Evolutionary conservation across 2,797 vertebrate genomes (phyloP).

Genomic region (Sebastiscus tertius): DNA sequence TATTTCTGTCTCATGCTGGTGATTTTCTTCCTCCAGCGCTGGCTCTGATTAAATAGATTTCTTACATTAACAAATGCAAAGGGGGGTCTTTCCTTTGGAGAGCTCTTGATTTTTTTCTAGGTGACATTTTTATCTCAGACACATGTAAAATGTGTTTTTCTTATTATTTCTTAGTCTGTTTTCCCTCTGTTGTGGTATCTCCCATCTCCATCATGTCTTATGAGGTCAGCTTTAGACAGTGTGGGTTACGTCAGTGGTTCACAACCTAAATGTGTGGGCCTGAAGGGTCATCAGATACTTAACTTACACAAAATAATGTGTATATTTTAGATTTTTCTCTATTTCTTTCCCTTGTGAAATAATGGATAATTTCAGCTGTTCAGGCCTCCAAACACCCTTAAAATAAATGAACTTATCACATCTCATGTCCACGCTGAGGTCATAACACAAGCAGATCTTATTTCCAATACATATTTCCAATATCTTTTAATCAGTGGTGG

Average conservation of each 20-base stretch:
- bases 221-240: background rate
- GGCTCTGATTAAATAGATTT: slow-evolving; percentile 2
- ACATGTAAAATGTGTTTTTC: background rate
- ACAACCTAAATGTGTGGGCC: background rate
- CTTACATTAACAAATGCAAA: background rate
- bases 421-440: background rate
- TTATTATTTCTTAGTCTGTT: background rate
- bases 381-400: background rate
- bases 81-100: background rate
- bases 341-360: background rate
- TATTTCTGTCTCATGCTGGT: background rate
- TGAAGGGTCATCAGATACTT: background rate
- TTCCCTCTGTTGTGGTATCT: background rate
- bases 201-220: background rate
- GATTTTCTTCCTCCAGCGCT: background rate
- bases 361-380: background rate
- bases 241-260: background rate
- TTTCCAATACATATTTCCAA: background rate
- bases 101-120: background rate
- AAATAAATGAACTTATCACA: background rate
- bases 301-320: background rate
- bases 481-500: background rate
- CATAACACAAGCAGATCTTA: background rate
- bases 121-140: slow-evolving; percentile 4
- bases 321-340: background rate